Conservation (phyloP, 2,797 vertebrate species). For the Pantherophis alleghaniensis region DNA sequence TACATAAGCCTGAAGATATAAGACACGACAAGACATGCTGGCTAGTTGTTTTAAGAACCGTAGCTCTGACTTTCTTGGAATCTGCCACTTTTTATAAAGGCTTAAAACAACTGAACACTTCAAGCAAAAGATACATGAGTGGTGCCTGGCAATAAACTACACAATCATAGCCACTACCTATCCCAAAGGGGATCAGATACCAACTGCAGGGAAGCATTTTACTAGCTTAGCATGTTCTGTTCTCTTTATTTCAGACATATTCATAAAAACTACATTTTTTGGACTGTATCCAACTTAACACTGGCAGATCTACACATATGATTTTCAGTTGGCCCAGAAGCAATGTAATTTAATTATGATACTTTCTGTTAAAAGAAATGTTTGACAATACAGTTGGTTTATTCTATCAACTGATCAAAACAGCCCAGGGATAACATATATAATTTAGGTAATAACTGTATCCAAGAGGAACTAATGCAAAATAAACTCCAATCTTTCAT, state of each 20-base stretch:
- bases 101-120: background rate
- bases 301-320: slow-evolving; percentile 11
- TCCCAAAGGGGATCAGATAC: background rate
- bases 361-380: slow-evolving; percentile 7
- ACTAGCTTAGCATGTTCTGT: background rate
- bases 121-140: background rate
- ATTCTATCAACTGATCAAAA: background rate
- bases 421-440: slow-evolving; percentile 1
- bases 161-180: background rate
- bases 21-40: background rate
- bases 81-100: background rate
- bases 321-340: slow-evolving; percentile 23
- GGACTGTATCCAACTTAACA: background rate
- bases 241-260: background rate
- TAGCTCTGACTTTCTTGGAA: background rate
- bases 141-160: background rate
- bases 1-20: background rate
- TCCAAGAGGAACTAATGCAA: background rate
- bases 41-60: background rate
- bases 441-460: background rate
- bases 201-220: background rate
- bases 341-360: slow-evolving; percentile 24
- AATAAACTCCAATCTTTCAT: background rate
- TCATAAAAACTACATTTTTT: background rate
- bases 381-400: slow-evolving; percentile 17